A percentile compares a stretch with the other conserved stretches of the same genome.
Evolutionary conservation across 1,140 invertebrate genomes (phyloP).

Genomic region (Brachionus calyciflorus): DNA sequence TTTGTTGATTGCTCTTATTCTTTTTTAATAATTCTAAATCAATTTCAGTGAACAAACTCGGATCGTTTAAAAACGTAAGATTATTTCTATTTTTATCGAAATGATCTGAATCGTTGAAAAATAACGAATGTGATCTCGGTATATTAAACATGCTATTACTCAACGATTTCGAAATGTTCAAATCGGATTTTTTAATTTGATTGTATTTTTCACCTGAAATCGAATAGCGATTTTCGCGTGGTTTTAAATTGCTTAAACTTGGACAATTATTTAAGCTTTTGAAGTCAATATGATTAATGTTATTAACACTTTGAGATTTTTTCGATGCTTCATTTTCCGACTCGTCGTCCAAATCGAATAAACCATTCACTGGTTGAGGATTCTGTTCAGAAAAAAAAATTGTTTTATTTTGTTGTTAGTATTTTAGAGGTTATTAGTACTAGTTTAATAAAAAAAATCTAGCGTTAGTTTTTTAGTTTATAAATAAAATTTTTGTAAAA

Average conservation of each 20-base stretch:
- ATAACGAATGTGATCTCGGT: slow-evolving; percentile 14
- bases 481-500: too few relatives aligned
- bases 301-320: slow-evolving; percentile 1
- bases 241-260: not conserved
- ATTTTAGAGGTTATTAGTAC: too few relatives aligned
- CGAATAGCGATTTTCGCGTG: not conserved
- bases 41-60: slow-evolving; percentile 1
- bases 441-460: too few relatives aligned
- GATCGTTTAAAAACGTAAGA: slow-evolving; percentile 9
- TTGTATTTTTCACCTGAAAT: slow-evolving; percentile 27
- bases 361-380: not conserved
- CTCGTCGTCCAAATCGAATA: slow-evolving; percentile 26
- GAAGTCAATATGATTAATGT: not conserved
- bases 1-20: not conserved
- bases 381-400: too few relatives aligned
- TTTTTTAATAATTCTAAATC: slow-evolving; percentile 31
- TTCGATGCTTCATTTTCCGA: not conserved
- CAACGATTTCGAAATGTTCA: not conserved
- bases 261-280: not conserved
- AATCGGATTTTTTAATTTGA: slow-evolving; percentile 12
- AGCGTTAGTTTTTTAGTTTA: too few relatives aligned
- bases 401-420: too few relatives aligned
- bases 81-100: not conserved
- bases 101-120: slow-evolving; percentile 6
- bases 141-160: slow-evolving; percentile 20